These are phyloP conservation scores for Capra hircus DNA, from an alignment of 2,113 vertebrate genomes.

Conservation along the genomic window DNA sequence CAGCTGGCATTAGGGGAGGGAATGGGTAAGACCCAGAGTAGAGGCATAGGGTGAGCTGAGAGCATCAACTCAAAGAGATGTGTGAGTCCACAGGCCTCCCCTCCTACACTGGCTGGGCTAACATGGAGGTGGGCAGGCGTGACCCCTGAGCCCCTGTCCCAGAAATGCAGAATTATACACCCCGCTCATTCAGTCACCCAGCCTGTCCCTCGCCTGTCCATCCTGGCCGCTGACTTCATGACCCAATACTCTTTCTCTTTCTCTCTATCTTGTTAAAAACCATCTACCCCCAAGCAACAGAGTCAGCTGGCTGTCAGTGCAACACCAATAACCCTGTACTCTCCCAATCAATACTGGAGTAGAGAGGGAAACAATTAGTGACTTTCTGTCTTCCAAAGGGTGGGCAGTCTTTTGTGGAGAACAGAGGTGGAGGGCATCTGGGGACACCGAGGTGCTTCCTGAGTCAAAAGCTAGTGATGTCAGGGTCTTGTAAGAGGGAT, in stretches of 20 bases:
- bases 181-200: background rate
- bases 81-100: background rate
- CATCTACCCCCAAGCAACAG: background rate
- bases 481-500: constrained; percentile 28
- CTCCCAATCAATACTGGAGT: constrained; percentile 4
- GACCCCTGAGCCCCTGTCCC: background rate
- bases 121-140: background rate
- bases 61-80: background rate
- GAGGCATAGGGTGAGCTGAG: background rate
- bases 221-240: background rate
- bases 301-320: background rate
- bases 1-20: no score
- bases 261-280: background rate
- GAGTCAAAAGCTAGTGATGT: constrained; percentile 47
- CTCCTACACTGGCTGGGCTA: background rate
- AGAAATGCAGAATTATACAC: background rate
- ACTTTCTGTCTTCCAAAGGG: constrained; percentile 28
- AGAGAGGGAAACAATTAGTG: constrained; percentile 33
- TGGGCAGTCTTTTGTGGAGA: constrained; percentile 17
- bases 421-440: background rate
- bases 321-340: background rate
- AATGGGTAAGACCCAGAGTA: background rate
- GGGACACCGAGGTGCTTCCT: constrained; percentile 5
- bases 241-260: background rate
- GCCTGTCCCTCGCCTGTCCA: background rate